Conservation (phyloP, 1,140 invertebrate species). For the Calosoma granatense region DNA sequence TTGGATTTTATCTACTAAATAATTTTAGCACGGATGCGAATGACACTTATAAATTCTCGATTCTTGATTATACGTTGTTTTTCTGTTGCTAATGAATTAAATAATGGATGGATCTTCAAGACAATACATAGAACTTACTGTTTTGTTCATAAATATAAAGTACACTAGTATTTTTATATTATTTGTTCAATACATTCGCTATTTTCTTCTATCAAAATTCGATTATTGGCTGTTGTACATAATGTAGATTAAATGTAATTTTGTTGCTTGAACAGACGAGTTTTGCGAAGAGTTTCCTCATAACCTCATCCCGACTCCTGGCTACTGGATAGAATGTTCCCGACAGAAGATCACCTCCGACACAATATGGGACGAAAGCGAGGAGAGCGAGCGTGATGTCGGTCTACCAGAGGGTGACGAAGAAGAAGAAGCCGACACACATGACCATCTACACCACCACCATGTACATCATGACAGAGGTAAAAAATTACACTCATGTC, state of each 20-base stretch:
- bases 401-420: conserved; percentile 53
- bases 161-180: too few species aligned
- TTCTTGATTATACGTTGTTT: too few species aligned
- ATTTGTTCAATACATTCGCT: conserved; percentile 1
- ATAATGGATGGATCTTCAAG: too few species aligned
- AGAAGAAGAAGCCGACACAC: conserved; percentile 23
- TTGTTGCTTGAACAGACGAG: conserved; percentile 69
- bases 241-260: too few species aligned
- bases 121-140: too few species aligned
- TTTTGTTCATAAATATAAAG: too few species aligned
- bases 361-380: conserved; percentile 78
- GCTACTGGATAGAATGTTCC: conserved; percentile 93
- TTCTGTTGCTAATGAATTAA: too few species aligned
- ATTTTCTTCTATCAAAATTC: too few species aligned
- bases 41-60: too few species aligned
- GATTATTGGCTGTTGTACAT: too few species aligned
- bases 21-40: too few species aligned
- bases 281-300: conserved; percentile 89
- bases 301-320: conserved; percentile 78
- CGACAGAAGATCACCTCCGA: conserved; percentile 74
- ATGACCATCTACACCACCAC: conserved; percentile 22
- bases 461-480: conserved; percentile 21
- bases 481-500: conserved; percentile 16
- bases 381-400: conserved; percentile 74
- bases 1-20: too few species aligned